phyloP scores from a whole-genome alignment of 2,888 invertebrate species.

The Leucophora obtusa region DNA sequence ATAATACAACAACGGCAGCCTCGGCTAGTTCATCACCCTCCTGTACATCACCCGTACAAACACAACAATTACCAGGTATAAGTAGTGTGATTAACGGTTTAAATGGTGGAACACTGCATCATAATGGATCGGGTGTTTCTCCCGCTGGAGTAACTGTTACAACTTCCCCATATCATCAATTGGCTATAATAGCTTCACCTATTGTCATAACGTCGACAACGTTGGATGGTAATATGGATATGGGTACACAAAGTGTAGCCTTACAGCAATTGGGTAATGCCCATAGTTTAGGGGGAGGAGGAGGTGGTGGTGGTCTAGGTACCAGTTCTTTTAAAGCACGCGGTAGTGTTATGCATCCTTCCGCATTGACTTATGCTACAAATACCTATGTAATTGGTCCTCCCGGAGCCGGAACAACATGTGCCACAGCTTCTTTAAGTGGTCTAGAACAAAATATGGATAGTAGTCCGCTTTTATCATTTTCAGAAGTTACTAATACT shows the following conservation, averaged over 20 bases:
- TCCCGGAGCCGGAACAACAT: constrained; percentile 46
- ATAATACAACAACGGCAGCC: constrained; percentile 70
- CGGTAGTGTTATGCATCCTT: constrained; percentile 68
- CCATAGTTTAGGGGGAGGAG: constrained; percentile 6
- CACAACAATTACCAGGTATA: constrained; percentile 68
- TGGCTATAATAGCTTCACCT: constrained; percentile 73
- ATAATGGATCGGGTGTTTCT: constrained; percentile 28
- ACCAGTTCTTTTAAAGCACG: constrained; percentile 37
- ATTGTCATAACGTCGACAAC: constrained; percentile 69
- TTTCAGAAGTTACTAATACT: constrained; percentile 89
- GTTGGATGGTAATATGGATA: constrained; percentile 65
- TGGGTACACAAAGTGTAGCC: constrained; percentile 49
- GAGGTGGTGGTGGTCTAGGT: constrained; percentile 18
- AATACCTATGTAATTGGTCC: constrained; percentile 78
- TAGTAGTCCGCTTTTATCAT: constrained; percentile 86
- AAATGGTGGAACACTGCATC: constrained; percentile 45
- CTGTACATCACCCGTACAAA: constrained; percentile 71
- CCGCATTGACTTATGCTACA: constrained; percentile 79
- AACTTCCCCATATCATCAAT: constrained; percentile 66
- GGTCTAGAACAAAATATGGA: constrained; percentile 79
- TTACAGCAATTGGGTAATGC: constrained; percentile 47
- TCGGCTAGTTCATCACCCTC: constrained; percentile 73
- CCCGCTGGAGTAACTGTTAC: constrained; percentile 24
- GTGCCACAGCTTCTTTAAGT: constrained; percentile 51
- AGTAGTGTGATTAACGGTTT: constrained; percentile 63